Evolutionary conservation across 92 coral and sea anemone genomes (phyloP), one percentile per base, ranked within the genome.

Genomic region (Epizoanthus fatuus): DNA sequence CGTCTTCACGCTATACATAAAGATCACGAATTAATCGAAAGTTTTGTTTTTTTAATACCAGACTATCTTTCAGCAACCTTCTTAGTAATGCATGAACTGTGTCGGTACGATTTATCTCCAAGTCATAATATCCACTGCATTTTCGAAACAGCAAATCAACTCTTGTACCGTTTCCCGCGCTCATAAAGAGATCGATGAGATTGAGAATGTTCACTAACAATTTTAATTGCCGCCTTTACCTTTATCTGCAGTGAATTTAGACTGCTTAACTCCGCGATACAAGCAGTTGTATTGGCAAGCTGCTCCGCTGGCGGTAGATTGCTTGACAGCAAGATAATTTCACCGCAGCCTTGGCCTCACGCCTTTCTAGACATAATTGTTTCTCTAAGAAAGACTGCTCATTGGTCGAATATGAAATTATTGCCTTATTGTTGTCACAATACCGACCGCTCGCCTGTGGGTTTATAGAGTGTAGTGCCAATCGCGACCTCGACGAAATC

Each of bases 371-470:
- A 92, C 90, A 92, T 81, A 91, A 88, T 86, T 87, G 95, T 92
- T 89, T 92, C 87, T 67, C 16, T 60, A 55, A 63, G 69, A 39
- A 80, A 40, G 60, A 9, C 69, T 66, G 35, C 20, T 87, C 84
- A 94, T 94, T 94, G 98, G 95, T 79, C 64, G 72, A 70, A 49
- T 69, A 84, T 72, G 88, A 87, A 86, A 89, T 94, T 87, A 90
- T 92, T 64, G 90, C 83, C 89, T 89, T 81, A 92, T 92, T 94
- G 92, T 85, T 81, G 82, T 60, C 70, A 77, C 71, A 77, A 79
- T 58, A 45, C 39, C 37, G 40, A 72, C 66, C 78, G 78, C 78
- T 42, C 53, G 69, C 77, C 64, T 55, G 78, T 69, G 67, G 78
- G 86, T 74, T 74, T 38, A 62, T 55, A 35, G 38, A 75, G 72